A percentile compares a stretch with the other conserved stretches of the same genome.
phyloP scores from a whole-genome alignment of 2,113 vertebrate genomes.

The Pandion haliaetus region DNA sequence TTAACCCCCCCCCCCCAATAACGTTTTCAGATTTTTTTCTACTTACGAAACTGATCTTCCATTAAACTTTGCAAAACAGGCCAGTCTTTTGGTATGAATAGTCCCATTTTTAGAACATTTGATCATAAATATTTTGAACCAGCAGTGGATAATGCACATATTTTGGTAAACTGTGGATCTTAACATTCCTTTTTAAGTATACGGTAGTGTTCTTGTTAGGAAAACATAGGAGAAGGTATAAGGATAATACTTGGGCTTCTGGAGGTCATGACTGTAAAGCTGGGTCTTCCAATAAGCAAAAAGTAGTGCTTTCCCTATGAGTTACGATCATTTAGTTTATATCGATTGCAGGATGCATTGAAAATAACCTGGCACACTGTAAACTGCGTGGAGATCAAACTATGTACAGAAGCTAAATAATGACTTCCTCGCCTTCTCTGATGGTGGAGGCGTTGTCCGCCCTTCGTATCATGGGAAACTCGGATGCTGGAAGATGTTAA shows the following conservation, averaged over 20 bases:
- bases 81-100: not conserved
- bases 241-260: not conserved
- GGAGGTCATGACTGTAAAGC: not conserved
- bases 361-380: not conserved
- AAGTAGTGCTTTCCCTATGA: not conserved
- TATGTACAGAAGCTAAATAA: not conserved
- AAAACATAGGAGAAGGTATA: not conserved
- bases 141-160: not conserved
- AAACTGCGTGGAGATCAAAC: not conserved
- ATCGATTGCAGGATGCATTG: not conserved
- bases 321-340: not conserved
- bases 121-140: not conserved
- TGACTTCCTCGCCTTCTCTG: not conserved
- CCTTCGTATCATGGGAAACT: not conserved
- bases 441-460: not conserved
- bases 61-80: not conserved
- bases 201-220: not conserved
- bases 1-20: rapidly evolving
- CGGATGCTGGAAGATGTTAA: not conserved
- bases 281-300: not conserved
- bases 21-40: not conserved
- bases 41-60: not conserved
- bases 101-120: not conserved
- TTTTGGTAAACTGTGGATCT: not conserved
- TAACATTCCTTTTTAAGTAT: not conserved